phyloP scores from a whole-genome alignment of 1,140 invertebrate genomes.

The Calephelis virginiensis region DNA sequence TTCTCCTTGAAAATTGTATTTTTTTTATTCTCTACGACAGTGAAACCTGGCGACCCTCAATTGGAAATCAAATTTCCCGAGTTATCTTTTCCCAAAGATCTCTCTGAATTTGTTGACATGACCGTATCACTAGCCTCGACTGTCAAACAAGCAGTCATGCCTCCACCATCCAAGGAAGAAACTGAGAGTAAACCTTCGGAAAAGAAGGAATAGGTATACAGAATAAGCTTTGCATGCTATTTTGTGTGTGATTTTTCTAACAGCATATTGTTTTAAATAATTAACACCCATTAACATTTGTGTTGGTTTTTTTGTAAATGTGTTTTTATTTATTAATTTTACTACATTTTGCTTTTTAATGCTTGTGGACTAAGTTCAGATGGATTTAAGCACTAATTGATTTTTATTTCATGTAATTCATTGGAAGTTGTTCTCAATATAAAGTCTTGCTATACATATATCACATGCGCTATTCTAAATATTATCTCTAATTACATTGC shows the following conservation, averaged over 20 bases:
- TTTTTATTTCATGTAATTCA: no score
- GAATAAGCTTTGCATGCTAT: constrained; percentile 31
- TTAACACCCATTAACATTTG: background rate
- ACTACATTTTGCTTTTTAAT: no score
- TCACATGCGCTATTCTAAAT: no score
- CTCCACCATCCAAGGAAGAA: constrained; percentile 60
- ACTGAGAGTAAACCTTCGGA: constrained; percentile 45
- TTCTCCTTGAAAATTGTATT: constrained; percentile 20
- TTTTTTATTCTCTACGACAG: constrained; percentile 39
- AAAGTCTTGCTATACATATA: no score
- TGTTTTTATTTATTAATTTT: background rate
- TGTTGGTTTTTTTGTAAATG: background rate
- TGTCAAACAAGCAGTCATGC: constrained; percentile 70
- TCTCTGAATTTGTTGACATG: constrained; percentile 67
- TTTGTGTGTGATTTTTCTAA: constrained; percentile 19
- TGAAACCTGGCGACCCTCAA: constrained; percentile 76
- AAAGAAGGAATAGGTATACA: constrained; percentile 64
- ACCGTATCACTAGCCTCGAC: constrained; percentile 58
- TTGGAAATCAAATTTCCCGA: constrained; percentile 74
- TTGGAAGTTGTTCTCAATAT: no score
- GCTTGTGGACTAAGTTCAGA: no score
- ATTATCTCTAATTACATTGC: background rate
- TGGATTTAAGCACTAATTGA: no score
- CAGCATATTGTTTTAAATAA: background rate
- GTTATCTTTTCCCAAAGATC: constrained; percentile 70